Base-by-base conservation (phyloP, 1,140 invertebrate species). In the Macrosteles quadrilineatus region DNA sequence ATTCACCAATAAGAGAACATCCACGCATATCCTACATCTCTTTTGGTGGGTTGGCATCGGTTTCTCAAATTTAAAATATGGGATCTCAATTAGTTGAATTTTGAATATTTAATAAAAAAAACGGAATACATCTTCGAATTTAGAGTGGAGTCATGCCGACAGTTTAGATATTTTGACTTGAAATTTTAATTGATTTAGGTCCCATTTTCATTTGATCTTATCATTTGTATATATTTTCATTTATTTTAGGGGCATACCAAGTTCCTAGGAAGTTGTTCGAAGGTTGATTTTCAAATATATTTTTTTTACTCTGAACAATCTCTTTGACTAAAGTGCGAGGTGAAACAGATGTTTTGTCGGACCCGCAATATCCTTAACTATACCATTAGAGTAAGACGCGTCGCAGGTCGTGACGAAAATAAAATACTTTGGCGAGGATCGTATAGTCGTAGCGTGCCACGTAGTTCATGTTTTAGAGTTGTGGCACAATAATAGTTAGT, bases 41-140 rank as follows among this genome's bases (percentile, higher is more conserved):
- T 3, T 50, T 9, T 11, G 55, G 55, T 59, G 55, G 6, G 12
- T 59, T 59, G 55, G 55, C 55, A 59, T 27, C 6, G 25, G 55
- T 59, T 59, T 59, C 21, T 59, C 6, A 27, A 59, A 59, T 59
- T 27, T 25, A 19, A 59, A 27, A 59, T 59, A 59, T 59, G 55
- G 55, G 55, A 59, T 59, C 55, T 59, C 55, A 59, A 59, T 59
- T 59, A 29, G 32, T 36, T 36, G 4, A 36, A 36, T 36, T 36
- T 36, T 14, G 4, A 36, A 36, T 6, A 36, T n/a, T n/a, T n/a
- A n/a, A n/a, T n/a, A n/a, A n/a, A n/a, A n/a, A n/a, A n/a, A n/a
- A n/a, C n/a, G n/a, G n/a, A n/a, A n/a, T n/a, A n/a, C n/a, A n/a
- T n/a, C n/a, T n/a, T n/a, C n/a, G n/a, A n/a, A n/a, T n/a, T n/a